A percentile compares a stretch with the other conserved stretches of the same genome.
Evolutionary conservation across 2,113 vertebrate species (phyloP).

Genomic region (Petrocephalus microphthalmus): DNA sequence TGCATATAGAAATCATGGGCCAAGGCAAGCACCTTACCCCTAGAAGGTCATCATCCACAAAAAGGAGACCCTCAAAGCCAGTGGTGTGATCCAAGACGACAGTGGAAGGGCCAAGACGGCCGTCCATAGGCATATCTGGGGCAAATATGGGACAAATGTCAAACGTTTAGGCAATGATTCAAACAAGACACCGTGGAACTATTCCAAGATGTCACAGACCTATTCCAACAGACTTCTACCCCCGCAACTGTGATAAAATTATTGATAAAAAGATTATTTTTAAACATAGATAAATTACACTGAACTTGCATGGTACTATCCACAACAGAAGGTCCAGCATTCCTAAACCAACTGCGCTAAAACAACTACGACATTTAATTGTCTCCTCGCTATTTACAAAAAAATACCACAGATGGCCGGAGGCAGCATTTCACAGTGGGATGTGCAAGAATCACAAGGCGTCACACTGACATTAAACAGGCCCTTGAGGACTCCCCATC

Average conservation of each 20-base stretch:
- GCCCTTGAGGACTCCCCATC: background rate
- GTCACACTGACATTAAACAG: background rate
- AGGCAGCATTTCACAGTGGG: background rate
- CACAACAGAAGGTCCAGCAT: background rate
- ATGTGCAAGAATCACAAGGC: background rate
- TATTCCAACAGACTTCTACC: background rate
- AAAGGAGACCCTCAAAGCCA: conserved; percentile 89
- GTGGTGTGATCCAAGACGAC: conserved; percentile 93
- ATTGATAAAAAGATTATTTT: background rate
- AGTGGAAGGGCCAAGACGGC: conserved; percentile 79
- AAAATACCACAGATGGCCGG: background rate
- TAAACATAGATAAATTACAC: background rate
- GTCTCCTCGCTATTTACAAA: background rate
- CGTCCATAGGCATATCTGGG: conserved; percentile 62
- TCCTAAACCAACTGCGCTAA: background rate
- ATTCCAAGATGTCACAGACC: background rate
- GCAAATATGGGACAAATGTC: background rate
- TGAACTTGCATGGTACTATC: background rate
- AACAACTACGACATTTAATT: background rate
- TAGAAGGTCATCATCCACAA: conserved; percentile 93
- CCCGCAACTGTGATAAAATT: background rate
- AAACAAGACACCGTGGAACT: background rate
- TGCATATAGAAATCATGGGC: background rate
- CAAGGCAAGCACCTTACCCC: conserved; percentile 68
- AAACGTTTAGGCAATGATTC: background rate